Base-by-base conservation (phyloP, 2,797 vertebrate species). In the Oreochromis mossambicus region DNA sequence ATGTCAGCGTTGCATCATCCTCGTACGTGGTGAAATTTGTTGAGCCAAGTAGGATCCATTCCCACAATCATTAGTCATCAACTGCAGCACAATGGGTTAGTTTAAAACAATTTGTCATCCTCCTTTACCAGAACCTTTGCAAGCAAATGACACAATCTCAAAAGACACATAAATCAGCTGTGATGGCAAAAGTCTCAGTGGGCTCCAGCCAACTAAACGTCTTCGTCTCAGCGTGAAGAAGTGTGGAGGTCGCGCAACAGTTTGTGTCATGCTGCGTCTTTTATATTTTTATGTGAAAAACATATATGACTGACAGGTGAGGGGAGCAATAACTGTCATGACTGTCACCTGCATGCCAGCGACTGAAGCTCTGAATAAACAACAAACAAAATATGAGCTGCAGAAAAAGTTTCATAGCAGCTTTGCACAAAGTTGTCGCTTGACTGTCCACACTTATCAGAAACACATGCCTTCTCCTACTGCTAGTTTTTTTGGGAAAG, bases 51-150 rank as follows among this genome's bases (percentile, higher is more conserved):
- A 86, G 51, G 84, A 94, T 93, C 85, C 68, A 92, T 95, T 95
- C 92, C 91, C 89, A 92, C 88, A 92, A 83, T 88, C 13, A 13
- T 95, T 93, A 94, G 93, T 94, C 94, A 93, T 92, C 92, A 81
- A n/a, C 85, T 86, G 46, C 73, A 88, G 76, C 85, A 89, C 87
- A 93, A 86, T 90, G 88, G 63, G 61, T 89, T 70, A 82, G 90
- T 90, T 91, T 84, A 93, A 93, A 93, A 90, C 84, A 89, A 83
- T 93, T 90, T 83, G 81, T 93, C 92, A 91, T 55, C 68, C 80
- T 82, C 83, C 77, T 91, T 93, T 85, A 82, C 85, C 79, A 81
- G 84, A 90, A 86, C 80, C 86, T 90, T 90, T 92, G 77, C 80
- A 80, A 90, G 86, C 41, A 81, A 75, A 78, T 91, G 91, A 93